Percentiles rank a stretch among this genome's conserved stretches.
phyloP scores from a whole-genome alignment of 2,113 vertebrate species.

The Ailuropoda melanoleuca region DNA sequence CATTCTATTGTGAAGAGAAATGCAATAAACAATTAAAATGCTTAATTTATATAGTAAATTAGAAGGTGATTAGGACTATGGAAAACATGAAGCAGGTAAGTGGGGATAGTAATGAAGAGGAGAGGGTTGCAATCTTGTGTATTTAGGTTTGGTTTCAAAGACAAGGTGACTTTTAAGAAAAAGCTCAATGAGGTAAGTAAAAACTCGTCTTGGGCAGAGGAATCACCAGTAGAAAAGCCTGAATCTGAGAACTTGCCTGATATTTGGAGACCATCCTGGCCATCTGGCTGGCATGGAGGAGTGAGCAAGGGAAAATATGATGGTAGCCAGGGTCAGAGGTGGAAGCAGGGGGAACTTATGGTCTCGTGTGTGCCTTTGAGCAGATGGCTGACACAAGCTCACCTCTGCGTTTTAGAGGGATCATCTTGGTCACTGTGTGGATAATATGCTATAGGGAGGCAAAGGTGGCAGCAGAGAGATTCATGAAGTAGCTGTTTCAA shows the following conservation, averaged over 20 bases:
- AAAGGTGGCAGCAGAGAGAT: background rate
- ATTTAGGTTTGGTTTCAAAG: background rate
- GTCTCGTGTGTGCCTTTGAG: background rate
- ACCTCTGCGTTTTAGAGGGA: background rate
- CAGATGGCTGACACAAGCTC: background rate
- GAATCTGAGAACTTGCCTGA: background rate
- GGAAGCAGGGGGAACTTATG: background rate
- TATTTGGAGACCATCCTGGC: background rate
- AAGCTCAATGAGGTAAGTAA: background rate
- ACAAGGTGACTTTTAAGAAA: background rate
- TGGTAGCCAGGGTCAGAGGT: background rate
- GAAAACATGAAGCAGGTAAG: background rate
- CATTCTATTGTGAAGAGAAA: background rate
- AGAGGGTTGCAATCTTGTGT: background rate
- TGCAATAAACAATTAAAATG: background rate
- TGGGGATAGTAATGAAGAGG: background rate
- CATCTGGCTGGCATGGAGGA: background rate
- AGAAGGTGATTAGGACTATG: background rate
- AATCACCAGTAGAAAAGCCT: background rate
- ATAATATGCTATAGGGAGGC: background rate
- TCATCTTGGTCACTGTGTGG: background rate
- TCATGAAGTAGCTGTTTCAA: background rate
- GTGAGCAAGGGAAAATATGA: background rate
- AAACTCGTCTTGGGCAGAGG: background rate
- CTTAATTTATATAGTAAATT: background rate